A percentile compares a stretch with the other conserved stretches of the same genome.
Conservation (phyloP, 2,113 vertebrate genomes). For the Zootoca vivipara region DNA sequence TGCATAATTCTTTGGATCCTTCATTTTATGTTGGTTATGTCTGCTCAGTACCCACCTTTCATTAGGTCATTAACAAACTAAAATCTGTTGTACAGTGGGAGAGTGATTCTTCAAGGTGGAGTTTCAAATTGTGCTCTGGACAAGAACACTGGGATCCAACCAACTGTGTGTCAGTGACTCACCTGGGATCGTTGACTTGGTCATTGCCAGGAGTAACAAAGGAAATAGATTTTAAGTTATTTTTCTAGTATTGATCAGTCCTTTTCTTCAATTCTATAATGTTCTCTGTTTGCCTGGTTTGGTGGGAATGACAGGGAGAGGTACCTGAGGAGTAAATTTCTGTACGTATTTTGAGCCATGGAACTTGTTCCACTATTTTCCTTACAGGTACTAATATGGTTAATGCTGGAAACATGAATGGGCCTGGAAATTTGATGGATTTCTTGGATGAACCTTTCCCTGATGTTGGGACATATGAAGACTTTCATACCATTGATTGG, state of each 20-base stretch:
- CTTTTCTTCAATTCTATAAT: background rate
- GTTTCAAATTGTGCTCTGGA: background rate
- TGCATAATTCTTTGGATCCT: background rate
- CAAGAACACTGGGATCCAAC: background rate
- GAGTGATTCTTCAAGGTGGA: too few relatives aligned
- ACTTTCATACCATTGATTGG: slow-evolving; percentile 99
- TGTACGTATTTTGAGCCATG: background rate
- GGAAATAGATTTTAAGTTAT: background rate
- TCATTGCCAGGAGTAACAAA: background rate
- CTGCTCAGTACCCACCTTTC: background rate
- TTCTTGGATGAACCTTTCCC: slow-evolving; percentile 97
- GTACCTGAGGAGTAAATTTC: background rate
- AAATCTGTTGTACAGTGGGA: background rate
- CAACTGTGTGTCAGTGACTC: background rate
- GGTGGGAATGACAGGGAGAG: background rate
- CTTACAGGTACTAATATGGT: slow-evolving; percentile 81
- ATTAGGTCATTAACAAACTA: too few relatives aligned
- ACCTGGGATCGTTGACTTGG: background rate
- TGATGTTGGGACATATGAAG: slow-evolving; percentile 93
- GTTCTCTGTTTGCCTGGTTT: background rate
- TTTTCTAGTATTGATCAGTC: background rate
- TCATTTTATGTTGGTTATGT: background rate
- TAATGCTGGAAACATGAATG: slow-evolving; percentile 88
- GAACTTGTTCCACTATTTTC: slow-evolving; percentile 1
- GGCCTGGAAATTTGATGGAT: slow-evolving; percentile 93